phyloP scores from a whole-genome alignment of 2,113 vertebrate genomes.

The Cephalophus harveyi region DNA sequence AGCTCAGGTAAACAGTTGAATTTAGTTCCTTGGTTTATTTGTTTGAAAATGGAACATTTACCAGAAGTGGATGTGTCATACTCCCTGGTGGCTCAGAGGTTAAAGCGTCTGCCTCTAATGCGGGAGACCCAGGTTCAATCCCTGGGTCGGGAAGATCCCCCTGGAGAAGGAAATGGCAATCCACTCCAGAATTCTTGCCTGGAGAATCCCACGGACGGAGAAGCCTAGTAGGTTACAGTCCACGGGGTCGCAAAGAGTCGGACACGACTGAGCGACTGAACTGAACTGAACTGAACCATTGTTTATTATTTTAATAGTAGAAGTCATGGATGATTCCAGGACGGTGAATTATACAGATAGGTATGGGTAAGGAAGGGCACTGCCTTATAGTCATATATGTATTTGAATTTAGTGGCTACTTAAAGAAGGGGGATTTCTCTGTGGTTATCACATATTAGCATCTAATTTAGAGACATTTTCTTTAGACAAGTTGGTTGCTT shows the following conservation, averaged over 20 bases:
- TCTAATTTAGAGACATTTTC: constrained; percentile 19
- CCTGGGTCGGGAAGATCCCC: too few species aligned
- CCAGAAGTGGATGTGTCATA: neutral
- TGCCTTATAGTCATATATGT: neutral
- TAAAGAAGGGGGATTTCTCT: neutral
- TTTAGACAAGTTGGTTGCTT: neutral
- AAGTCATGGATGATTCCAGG: neutral
- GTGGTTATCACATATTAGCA: neutral
- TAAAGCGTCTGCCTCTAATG: too few species aligned
- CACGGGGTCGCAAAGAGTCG: too few species aligned
- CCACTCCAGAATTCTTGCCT: too few species aligned
- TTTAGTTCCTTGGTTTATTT: constrained; percentile 38
- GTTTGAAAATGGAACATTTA: constrained; percentile 29
- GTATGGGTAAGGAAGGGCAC: neutral
- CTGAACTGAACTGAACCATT: too few species aligned
- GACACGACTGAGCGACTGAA: too few species aligned
- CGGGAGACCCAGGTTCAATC: too few species aligned
- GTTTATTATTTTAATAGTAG: neutral
- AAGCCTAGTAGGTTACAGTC: too few species aligned
- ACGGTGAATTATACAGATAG: neutral
- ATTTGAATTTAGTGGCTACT: neutral
- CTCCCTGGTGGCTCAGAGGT: too few species aligned
- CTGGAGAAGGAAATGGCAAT: too few species aligned
- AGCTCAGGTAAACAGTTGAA: neutral
- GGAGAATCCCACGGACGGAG: too few species aligned